These are phyloP conservation scores for Elegia similella DNA, from an alignment of 2,888 invertebrate species.

Conservation along the genomic window DNA sequence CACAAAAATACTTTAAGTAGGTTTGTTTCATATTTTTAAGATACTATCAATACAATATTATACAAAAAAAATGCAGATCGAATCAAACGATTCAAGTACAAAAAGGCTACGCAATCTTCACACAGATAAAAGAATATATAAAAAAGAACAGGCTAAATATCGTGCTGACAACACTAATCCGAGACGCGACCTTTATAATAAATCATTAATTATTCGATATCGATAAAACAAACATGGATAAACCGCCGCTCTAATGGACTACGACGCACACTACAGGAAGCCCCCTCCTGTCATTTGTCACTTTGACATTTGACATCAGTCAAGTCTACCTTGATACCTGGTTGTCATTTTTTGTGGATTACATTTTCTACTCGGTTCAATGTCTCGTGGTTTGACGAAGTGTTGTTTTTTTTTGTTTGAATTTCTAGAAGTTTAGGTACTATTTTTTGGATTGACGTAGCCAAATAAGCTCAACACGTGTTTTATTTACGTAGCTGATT, in stretches of 20 bases:
- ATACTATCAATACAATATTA: no score
- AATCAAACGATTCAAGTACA: background rate
- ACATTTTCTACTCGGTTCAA: constrained; percentile 21
- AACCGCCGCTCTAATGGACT: constrained; percentile 54
- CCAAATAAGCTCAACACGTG: background rate
- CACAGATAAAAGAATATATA: constrained; percentile 4
- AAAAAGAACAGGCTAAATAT: constrained; percentile 28
- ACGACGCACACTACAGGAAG: constrained; percentile 69
- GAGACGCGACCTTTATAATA: constrained; percentile 32
- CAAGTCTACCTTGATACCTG: constrained; percentile 56
- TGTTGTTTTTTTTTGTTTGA: constrained; percentile 3
- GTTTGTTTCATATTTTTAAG: no score
- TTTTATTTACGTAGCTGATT: no score
- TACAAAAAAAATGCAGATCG: no score
- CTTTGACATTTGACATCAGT: constrained; percentile 76
- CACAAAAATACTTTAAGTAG: no score
- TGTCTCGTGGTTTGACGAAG: background rate
- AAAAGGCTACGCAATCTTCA: background rate
- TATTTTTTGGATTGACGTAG: background rate
- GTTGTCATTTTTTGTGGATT: constrained; percentile 37
- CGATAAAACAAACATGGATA: constrained; percentile 56
- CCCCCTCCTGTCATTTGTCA: constrained; percentile 71
- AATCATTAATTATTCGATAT: constrained; percentile 58
- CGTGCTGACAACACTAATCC: constrained; percentile 45
- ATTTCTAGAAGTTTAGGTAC: background rate